Base-by-base conservation (phyloP, 1,140 invertebrate species). In the Brachionus asplanchnoidis region DNA sequence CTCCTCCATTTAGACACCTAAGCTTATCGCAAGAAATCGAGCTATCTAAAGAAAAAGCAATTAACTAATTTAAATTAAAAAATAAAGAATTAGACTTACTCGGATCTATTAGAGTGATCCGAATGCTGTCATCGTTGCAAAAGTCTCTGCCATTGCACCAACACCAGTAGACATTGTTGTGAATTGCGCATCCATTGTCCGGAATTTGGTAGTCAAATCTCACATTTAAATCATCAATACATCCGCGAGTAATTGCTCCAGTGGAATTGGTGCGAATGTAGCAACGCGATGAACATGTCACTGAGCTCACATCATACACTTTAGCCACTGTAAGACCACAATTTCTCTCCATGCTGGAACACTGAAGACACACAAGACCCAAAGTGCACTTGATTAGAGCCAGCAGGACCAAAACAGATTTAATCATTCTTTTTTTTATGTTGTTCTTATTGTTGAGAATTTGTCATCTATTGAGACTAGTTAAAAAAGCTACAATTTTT, bases 111-210 rank as follows among this genome's bases (percentile, higher is more conserved):
- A 73, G 36, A 20, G 68, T 73, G n/a, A 73, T 42, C 3, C 68
- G 36, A 17, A 73, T 73, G 36, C 36, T 73, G 32, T 73, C 68
- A 42, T 73, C 68, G 20, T 73, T 73, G 40, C 68, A 73, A 73
- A 73, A 73, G 17, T 73, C 36, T 3, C 23, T 73, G 1, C 40
- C 36, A 20, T 73, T 73, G n/a, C 68, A 73, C 68, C 68, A 73
- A 73, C 68, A 73, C 68, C 68, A 73, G 17, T 73, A 73, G 2
- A 42, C 36, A 73, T 73, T 73, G 36, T 73, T 73, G 7, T 17
- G 28, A 17, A 73, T 42, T 44, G 68, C 68, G 40, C 68, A 73
- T n/a, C 68, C 68, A 46, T 73, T 73, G n/a, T 73, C 32, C 2
- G 68, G 68, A 20, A 73, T 73, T 9, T 42, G 14, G 12, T n/a